Base-by-base conservation (phyloP, 2,888 invertebrate genomes). In the Pegoplata infirma region DNA sequence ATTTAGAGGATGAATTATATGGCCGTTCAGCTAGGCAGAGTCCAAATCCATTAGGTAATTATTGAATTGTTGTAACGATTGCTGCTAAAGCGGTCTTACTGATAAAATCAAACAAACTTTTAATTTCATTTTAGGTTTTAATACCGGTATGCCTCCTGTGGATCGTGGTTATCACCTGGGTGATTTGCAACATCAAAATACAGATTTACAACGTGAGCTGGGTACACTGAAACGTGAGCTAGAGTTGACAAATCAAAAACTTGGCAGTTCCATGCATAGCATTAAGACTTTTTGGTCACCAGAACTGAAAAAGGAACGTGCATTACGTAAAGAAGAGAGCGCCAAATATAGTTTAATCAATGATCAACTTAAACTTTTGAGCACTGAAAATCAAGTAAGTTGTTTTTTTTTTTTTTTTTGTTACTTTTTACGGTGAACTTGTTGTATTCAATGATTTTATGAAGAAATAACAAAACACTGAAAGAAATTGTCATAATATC, bases 241-340 rank as follows among this genome's bases (percentile, higher is more conserved):
- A 87, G 98, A 98, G 91, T 92, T 97, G 88, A 97, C 98, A 83
- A 98, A 98, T 90, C 98, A 98, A 91, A 99, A 99, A 91, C 92
- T 99, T 85, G 97, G 97, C 89, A 98, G 98, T 88, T 97, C 97
- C 86, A 99, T 99, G 98, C 98, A 99, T 91, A 98, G 98, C 91
- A 99, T 99, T 90, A 99, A 99, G 92, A 99, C 98, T 69, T 99
- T 99, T 91, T 99, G 99, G 99, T 98, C 98, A 89, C 99, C 99
- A 17, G 99, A 99, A 91, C 91, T 99, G 90, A 99, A 99, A 91
- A 98, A 98, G 91, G 99, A 99, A 91, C 91, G 99, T 82, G 97
- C 98, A 63, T 90, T 98, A 85, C 92, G 99, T 84, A 99, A 99
- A 89, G 99, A 99, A 90, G 99, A 99, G 91, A 96, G 97, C 89